Percentiles rank a stretch among this genome's conserved stretches.
These are phyloP conservation scores for Oryzias celebensis DNA, from an alignment of 2,113 vertebrate species.

Conservation along the genomic window DNA sequence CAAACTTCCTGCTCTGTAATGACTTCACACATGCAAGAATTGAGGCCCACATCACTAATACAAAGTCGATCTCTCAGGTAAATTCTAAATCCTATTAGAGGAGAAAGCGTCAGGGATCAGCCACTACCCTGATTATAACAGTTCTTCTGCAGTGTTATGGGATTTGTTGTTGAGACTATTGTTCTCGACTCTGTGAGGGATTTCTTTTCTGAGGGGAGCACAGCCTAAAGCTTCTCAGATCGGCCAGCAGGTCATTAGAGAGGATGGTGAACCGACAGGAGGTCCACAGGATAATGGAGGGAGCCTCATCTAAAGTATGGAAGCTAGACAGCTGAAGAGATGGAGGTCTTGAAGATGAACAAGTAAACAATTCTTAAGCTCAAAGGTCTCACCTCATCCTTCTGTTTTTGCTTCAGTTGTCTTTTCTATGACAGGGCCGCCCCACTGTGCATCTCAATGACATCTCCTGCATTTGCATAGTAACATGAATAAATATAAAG, in stretches of 20 bases:
- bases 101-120: conserved; percentile 42
- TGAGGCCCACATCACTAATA: conserved; percentile 8
- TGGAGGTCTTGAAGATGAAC: conserved; percentile 13
- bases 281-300: conserved; percentile 13
- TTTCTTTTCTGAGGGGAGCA: conserved; percentile 39
- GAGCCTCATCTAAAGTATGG: conserved; percentile 11
- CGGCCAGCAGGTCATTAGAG: conserved; percentile 26
- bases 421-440: conserved; percentile 33
- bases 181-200: conserved; percentile 62
- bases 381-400: conserved; percentile 23
- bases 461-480: conserved; percentile 25
- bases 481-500: conserved; percentile 20
- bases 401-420: conserved; percentile 25
- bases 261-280: conserved; percentile 40
- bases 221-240: conserved; percentile 20
- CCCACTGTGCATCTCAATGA: conserved; percentile 25
- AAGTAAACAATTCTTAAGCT: conserved; percentile 20
- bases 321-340: conserved; percentile 8
- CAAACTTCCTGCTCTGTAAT: too few species aligned
- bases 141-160: conserved; percentile 42
- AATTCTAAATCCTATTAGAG: conserved; percentile 31
- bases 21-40: conserved; percentile 26
- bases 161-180: conserved; percentile 62
- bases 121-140: conserved; percentile 37
- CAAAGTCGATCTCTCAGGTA: conserved; percentile 54